Percentiles rank a stretch among this genome's conserved stretches.
These are phyloP conservation scores for Lepidocolaptes lacrymiger DNA, from an alignment of 2,797 vertebrate genomes.

Conservation along the genomic window DNA sequence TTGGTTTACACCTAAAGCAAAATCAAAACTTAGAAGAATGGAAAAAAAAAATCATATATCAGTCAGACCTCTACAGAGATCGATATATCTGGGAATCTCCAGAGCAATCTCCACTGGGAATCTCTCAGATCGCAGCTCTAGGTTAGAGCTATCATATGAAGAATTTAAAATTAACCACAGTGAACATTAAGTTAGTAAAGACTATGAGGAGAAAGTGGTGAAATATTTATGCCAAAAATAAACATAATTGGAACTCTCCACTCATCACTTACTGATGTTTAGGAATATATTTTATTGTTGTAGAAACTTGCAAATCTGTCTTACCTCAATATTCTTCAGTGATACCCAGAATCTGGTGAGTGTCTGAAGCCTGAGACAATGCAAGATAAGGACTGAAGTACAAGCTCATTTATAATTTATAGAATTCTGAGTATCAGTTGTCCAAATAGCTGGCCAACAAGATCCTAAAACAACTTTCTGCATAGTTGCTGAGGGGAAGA, in stretches of 20 bases:
- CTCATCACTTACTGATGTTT: not conserved
- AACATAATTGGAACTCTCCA: not conserved
- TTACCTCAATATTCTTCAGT: not conserved
- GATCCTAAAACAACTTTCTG: not conserved
- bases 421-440: not conserved
- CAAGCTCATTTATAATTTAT: not conserved
- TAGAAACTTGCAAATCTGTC: not conserved
- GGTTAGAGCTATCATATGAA: not conserved
- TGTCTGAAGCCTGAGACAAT: not conserved
- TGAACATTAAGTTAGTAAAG: not conserved
- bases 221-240: not conserved
- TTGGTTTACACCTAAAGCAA: not conserved
- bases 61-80: not conserved
- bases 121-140: not conserved
- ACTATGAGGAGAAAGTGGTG: not conserved
- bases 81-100: not conserved
- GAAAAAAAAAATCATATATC: not conserved
- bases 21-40: not conserved
- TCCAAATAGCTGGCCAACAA: not conserved
- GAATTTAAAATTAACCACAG: not conserved
- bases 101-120: too few relatives aligned
- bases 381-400: not conserved
- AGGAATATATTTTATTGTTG: not conserved
- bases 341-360: not conserved
- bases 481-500: not conserved